Evolutionary conservation across 2,888 invertebrate genomes (phyloP).

Genomic region (Agelastica alni): DNA sequence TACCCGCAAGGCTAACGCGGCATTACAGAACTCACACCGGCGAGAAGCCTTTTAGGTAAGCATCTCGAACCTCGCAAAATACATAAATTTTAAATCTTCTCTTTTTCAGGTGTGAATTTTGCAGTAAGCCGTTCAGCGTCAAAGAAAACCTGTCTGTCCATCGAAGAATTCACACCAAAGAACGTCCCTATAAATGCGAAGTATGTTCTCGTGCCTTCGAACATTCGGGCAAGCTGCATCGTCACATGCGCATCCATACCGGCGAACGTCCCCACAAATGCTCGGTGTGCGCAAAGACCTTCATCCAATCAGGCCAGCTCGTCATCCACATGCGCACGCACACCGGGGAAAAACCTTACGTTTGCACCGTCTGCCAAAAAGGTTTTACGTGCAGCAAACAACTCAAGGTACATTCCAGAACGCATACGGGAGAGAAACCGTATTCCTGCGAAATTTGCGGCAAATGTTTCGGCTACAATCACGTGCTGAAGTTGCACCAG

Average conservation of each 20-base stretch:
- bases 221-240: slow-evolving; percentile 86
- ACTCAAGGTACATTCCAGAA: slow-evolving; percentile 87
- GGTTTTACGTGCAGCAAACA: slow-evolving; percentile 93
- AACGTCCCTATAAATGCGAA: slow-evolving; percentile 86
- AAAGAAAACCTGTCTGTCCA: slow-evolving; percentile 92
- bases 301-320: slow-evolving; percentile 88
- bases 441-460: slow-evolving; percentile 91
- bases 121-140: slow-evolving; percentile 89
- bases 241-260: slow-evolving; percentile 90
- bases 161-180: slow-evolving; percentile 87
- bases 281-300: slow-evolving; percentile 84
- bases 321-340: slow-evolving; percentile 91
- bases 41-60: slow-evolving; percentile 74
- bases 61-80: too few relatives aligned
- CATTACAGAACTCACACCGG: slow-evolving; percentile 91
- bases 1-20: slow-evolving; percentile 81
- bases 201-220: slow-evolving; percentile 89
- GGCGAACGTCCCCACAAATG: slow-evolving; percentile 90
- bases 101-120: slow-evolving; percentile 74
- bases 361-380: slow-evolving; percentile 79
- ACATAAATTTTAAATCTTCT: not conserved
- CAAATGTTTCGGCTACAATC: slow-evolving; percentile 89
- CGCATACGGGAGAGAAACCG: slow-evolving; percentile 89
- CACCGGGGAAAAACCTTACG: slow-evolving; percentile 84
- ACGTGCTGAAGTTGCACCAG: slow-evolving; percentile 81